phyloP scores from a whole-genome alignment of 2,113 vertebrate genomes.

The Cepphus grylle region DNA sequence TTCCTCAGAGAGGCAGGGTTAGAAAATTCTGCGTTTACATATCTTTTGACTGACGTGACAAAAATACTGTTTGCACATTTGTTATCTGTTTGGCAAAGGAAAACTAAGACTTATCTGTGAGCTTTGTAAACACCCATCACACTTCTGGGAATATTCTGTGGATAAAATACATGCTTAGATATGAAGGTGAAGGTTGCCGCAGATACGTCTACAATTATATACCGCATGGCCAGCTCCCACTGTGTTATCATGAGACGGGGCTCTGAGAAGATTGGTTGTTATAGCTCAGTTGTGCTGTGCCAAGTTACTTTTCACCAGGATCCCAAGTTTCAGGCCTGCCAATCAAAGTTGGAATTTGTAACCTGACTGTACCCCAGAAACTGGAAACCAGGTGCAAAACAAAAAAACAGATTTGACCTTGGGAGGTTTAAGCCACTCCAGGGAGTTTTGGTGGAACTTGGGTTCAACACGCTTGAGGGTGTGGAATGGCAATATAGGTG shows the following conservation, averaged over 20 bases:
- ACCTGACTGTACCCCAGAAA: background rate
- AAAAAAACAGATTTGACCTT: background rate
- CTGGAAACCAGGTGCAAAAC: background rate
- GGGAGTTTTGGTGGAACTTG: background rate
- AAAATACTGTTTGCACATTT: constrained; percentile 20
- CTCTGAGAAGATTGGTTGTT: background rate
- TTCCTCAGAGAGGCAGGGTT: constrained; percentile 16
- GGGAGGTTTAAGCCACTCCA: background rate
- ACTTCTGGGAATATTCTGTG: constrained; percentile 31
- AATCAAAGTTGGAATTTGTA: background rate
- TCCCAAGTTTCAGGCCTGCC: background rate
- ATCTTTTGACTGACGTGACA: constrained; percentile 44
- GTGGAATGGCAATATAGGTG: background rate
- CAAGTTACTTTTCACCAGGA: background rate
- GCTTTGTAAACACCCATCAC: constrained; percentile 27
- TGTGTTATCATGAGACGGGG: background rate
- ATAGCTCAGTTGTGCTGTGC: background rate
- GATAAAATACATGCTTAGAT: constrained; percentile 3
- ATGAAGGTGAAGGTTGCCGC: constrained; percentile 17
- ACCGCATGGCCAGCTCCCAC: background rate
- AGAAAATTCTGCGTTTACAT: constrained; percentile 40
- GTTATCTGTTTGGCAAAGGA: constrained; percentile 34
- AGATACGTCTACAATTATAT: background rate
- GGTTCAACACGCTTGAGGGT: background rate
- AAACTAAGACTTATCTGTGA: constrained; percentile 25